Conservation (phyloP, 2,113 vertebrate species). For the Uropsilus gracilis region DNA sequence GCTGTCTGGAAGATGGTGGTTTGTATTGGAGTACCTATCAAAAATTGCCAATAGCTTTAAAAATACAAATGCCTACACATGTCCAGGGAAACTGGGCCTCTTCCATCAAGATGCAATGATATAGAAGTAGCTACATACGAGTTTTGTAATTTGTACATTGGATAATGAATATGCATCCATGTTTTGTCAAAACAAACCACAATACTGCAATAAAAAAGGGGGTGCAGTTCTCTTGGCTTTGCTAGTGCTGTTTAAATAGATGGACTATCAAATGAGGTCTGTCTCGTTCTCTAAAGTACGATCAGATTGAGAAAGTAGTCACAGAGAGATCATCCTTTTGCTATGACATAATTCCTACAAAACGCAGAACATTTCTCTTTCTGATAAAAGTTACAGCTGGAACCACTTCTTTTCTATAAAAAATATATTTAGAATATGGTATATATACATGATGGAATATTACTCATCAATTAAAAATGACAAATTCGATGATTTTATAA, state of each 20-base stretch:
- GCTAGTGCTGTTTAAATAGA: neutral
- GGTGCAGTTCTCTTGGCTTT: neutral
- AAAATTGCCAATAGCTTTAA: neutral
- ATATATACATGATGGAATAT: no score
- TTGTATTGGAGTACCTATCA: neutral
- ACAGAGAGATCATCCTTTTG: neutral
- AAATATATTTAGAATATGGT: no score
- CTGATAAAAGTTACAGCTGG: neutral
- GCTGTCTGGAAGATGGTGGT: neutral
- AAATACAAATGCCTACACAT: neutral
- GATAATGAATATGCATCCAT: accelerated
- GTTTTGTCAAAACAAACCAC: neutral
- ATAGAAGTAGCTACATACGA: neutral
- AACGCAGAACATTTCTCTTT: neutral
- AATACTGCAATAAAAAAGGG: neutral
- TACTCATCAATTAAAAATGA: no score
- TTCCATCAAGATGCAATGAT: neutral
- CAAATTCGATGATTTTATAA: no score
- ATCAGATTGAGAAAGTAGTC: neutral
- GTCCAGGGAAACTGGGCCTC: neutral
- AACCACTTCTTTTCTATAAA: no score
- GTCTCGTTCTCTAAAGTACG: neutral
- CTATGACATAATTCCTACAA: conserved; percentile 5
- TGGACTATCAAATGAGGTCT: neutral
- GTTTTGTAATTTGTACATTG: neutral